A percentile compares a stretch with the other conserved stretches of the same genome.
These are phyloP conservation scores for Eulemur rubriventer DNA, from an alignment of 2,797 vertebrate genomes.

Conservation along the genomic window DNA sequence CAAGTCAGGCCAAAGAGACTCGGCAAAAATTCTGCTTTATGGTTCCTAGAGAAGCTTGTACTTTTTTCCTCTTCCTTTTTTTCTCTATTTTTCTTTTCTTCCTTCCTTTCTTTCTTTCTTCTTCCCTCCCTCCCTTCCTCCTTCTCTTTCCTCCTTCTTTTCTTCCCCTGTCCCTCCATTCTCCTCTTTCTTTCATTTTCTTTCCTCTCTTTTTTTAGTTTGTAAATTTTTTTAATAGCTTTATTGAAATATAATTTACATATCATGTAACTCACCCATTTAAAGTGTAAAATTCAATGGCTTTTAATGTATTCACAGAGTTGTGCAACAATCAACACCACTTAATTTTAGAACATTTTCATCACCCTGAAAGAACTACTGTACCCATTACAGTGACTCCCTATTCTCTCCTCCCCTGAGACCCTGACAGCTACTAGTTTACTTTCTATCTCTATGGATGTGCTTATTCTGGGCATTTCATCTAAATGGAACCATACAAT, in stretches of 20 bases:
- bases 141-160: background rate
- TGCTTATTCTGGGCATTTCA: background rate
- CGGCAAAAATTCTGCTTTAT: background rate
- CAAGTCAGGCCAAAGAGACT: background rate
- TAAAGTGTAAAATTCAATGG: background rate
- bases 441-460: background rate
- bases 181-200: background rate
- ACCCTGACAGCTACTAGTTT: background rate
- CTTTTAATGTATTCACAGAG: background rate
- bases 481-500: background rate
- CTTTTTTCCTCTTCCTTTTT: background rate
- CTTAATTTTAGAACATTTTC: conserved; percentile 36
- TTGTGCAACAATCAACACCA: background rate
- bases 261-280: background rate
- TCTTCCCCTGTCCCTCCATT: too few relatives aligned
- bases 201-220: background rate
- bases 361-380: background rate
- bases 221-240: background rate
- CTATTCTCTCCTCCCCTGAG: background rate
- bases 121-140: too few relatives aligned
- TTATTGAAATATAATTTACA: background rate
- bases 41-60: background rate
- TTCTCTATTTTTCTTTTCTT: background rate
- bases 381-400: background rate
- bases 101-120: background rate